Percentiles rank a stretch among this genome's conserved stretches.
phyloP scores from a whole-genome alignment of 1,140 invertebrate genomes.

The Platyscapa corneri region DNA sequence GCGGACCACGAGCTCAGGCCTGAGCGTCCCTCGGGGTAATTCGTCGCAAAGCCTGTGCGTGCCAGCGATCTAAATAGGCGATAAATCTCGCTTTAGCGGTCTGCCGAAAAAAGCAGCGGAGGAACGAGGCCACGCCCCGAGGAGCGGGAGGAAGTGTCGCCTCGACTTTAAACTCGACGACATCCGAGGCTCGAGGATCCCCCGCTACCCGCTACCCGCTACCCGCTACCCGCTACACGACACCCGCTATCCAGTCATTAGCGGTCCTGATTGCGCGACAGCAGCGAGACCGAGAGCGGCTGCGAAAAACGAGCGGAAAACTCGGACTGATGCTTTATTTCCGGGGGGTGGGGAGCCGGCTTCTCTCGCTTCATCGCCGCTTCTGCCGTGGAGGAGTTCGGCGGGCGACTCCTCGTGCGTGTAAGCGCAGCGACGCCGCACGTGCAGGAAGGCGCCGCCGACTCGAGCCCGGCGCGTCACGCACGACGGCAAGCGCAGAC shows the following conservation, averaged over 20 bases:
- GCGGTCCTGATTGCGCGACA: not conserved
- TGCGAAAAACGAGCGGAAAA: slow-evolving; percentile 8
- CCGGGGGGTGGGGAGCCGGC: no score
- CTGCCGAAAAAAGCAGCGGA: not conserved
- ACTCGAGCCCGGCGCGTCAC: not conserved
- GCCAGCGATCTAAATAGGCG: slow-evolving; percentile 39
- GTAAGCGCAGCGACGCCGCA: not conserved
- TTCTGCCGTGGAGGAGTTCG: not conserved
- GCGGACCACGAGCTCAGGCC: not conserved
- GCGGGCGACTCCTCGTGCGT: not conserved
- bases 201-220: slow-evolving; percentile 1
- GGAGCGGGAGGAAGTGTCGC: slow-evolving; percentile 32
- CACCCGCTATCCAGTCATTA: slow-evolving; percentile 12
- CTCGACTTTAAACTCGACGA: slow-evolving; percentile 12
- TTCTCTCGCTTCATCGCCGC: no score
- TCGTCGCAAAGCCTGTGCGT: slow-evolving; percentile 24
- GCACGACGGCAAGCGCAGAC: slow-evolving; percentile 54
- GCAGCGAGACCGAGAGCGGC: not conserved
- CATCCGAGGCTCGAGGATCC: not conserved
- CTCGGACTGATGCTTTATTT: no score
- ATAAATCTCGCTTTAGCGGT: slow-evolving; percentile 44
- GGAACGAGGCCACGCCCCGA: slow-evolving; percentile 11
- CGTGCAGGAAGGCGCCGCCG: not conserved
- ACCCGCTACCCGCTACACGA: not conserved
- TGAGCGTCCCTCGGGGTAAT: slow-evolving; percentile 9